Evolutionary conservation across 2,888 invertebrate species (phyloP).

Genomic region (Agonopterix arenella): DNA sequence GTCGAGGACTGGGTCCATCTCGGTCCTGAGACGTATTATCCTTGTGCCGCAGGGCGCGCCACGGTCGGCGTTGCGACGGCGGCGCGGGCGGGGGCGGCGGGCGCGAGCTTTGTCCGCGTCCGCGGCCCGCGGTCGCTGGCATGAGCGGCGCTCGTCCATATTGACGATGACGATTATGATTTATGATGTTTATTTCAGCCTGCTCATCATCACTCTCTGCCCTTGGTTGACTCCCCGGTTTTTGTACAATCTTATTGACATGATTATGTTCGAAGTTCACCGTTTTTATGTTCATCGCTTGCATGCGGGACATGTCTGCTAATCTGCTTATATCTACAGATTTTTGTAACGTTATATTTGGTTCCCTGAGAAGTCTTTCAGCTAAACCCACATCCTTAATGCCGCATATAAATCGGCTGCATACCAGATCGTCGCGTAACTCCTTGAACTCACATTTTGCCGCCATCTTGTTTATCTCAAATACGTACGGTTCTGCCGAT

Average conservation of each 20-base stretch:
- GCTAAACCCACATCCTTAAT: slow-evolving; percentile 10
- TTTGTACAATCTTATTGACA: neutral
- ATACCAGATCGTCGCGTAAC: slow-evolving; percentile 13
- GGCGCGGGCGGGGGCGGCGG: neutral
- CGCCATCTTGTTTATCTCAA: slow-evolving; percentile 16
- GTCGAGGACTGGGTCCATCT: neutral
- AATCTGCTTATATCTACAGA: slow-evolving; percentile 12
- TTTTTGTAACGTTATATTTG: slow-evolving; percentile 12
- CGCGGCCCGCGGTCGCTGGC: neutral
- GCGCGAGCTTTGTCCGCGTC: neutral
- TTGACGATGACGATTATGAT: neutral
- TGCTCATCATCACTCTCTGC: neutral
- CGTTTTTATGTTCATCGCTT: slow-evolving; percentile 10
- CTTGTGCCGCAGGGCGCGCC: neutral
- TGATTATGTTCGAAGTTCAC: neutral
- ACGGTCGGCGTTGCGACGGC: neutral
- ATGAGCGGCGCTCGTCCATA: neutral
- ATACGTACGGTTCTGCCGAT: slow-evolving; percentile 14
- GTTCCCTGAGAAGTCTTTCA: slow-evolving; percentile 14
- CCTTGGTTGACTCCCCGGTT: neutral
- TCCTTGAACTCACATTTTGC: slow-evolving; percentile 16
- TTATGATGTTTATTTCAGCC: neutral
- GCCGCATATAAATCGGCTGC: slow-evolving; percentile 18
- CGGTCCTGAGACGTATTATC: neutral
- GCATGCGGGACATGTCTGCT: slow-evolving; percentile 10